These are phyloP conservation scores for Cacatua alba DNA, from an alignment of 2,113 vertebrate genomes.

Conservation along the genomic window DNA sequence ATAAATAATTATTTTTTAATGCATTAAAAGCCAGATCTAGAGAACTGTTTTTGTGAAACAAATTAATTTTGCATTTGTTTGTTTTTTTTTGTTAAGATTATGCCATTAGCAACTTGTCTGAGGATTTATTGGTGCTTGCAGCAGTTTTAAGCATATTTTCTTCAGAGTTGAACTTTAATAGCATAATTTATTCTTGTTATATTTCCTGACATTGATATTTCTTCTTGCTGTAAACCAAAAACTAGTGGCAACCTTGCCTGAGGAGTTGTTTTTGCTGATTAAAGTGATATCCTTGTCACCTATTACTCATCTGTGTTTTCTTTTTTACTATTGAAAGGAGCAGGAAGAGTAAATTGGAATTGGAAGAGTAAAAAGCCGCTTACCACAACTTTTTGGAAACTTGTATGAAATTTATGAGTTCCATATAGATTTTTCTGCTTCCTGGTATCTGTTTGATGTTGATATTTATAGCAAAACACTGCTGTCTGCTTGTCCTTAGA, in stretches of 20 bases:
- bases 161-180: background rate
- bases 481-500: background rate
- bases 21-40: background rate
- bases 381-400: background rate
- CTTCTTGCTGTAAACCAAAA: background rate
- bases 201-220: background rate
- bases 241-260: background rate
- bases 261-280: background rate
- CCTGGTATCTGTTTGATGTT: background rate
- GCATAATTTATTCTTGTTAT: background rate
- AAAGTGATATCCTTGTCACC: background rate
- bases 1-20: background rate
- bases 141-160: background rate
- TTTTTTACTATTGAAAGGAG: background rate
- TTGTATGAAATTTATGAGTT: background rate
- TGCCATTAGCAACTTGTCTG: background rate
- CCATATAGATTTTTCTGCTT: background rate
- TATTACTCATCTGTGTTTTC: background rate
- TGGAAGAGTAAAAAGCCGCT: background rate
- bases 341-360: background rate
- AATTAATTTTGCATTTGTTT: background rate
- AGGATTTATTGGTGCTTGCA: background rate
- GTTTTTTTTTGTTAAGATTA: background rate
- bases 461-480: background rate
- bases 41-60: background rate